Conservation (phyloP, 1,140 invertebrate species). For the Brachionus manjavacas region DNA sequence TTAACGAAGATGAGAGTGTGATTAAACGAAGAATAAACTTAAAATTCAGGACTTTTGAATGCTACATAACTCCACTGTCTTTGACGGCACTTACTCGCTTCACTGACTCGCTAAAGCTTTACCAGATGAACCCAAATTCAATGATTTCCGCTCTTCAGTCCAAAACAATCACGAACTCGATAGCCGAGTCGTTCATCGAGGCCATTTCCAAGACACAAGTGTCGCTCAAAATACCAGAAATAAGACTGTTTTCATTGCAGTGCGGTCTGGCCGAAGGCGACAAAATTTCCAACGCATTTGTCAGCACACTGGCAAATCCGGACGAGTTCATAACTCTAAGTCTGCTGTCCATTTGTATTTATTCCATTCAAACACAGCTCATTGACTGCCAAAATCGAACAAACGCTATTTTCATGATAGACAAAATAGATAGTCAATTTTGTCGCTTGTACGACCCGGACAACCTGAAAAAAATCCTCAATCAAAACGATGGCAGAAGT, state of each 20-base stretch:
- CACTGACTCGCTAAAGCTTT: background rate
- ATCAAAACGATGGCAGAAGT: background rate
- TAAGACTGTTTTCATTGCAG: conserved; percentile 24
- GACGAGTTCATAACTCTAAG: conserved; percentile 39
- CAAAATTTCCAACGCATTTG: conserved; percentile 38
- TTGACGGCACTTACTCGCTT: conserved; percentile 4
- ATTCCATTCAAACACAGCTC: conserved; percentile 23
- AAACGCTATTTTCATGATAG: conserved; percentile 32
- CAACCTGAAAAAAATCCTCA: conserved; percentile 5
- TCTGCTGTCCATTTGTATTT: conserved; percentile 9
- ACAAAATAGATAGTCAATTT: conserved; percentile 41
- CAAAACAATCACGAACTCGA: background rate
- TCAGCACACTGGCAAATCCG: conserved; percentile 28
- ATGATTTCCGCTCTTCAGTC: background rate
- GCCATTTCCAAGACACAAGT: conserved; percentile 43
- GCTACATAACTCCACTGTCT: conserved; percentile 9
- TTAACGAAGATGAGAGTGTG: background rate
- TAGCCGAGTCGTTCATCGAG: conserved; percentile 7
- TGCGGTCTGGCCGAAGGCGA: conserved; percentile 36
- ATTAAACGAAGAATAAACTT: conserved; percentile 28
- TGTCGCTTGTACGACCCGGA: conserved; percentile 36
- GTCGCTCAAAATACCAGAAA: conserved; percentile 26
- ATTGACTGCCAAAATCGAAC: conserved; percentile 34
- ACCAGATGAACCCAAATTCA: background rate
- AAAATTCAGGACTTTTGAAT: background rate